A percentile compares a stretch with the other conserved stretches of the same genome.
These are phyloP conservation scores for Epistrophella euchroma DNA, from an alignment of 2,888 invertebrate genomes.

Conservation along the genomic window DNA sequence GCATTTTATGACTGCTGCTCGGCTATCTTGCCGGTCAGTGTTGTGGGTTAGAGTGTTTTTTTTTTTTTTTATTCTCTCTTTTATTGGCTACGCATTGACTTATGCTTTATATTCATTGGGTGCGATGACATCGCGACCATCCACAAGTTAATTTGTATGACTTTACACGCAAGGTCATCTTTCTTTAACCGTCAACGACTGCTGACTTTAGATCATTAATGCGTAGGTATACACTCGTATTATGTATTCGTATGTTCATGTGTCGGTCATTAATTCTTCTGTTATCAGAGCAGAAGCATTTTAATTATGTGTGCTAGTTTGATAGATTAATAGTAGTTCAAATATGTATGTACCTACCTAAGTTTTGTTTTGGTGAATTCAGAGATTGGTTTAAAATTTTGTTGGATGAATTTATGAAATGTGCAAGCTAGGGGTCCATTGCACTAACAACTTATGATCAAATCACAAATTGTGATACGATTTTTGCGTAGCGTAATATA, in stretches of 20 bases:
- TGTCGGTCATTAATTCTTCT: neutral
- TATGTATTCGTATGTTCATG: no score
- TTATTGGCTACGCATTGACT: neutral
- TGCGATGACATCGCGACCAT: neutral
- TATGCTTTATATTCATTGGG: neutral
- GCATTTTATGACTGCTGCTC: constrained; percentile 56
- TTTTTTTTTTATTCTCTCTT: neutral
- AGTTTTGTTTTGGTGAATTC: no score
- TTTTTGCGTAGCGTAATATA: no score
- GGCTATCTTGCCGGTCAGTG: neutral
- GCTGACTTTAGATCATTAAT: neutral
- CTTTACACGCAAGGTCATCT: neutral
- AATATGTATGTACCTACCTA: no score
- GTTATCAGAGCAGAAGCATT: neutral
- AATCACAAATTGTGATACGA: no score
- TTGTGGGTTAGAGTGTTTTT: neutral
- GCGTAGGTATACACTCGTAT: no score
- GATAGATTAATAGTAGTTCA: no score
- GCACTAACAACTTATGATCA: no score
- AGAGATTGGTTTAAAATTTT: no score
- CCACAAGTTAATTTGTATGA: neutral
- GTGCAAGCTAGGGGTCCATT: no score
- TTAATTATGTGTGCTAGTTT: no score
- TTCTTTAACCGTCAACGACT: neutral
- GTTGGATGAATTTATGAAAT: no score